Percentiles rank a stretch among this genome's conserved stretches.
phyloP scores from a whole-genome alignment of 2,888 invertebrate species.

The Ceramica pisi region DNA sequence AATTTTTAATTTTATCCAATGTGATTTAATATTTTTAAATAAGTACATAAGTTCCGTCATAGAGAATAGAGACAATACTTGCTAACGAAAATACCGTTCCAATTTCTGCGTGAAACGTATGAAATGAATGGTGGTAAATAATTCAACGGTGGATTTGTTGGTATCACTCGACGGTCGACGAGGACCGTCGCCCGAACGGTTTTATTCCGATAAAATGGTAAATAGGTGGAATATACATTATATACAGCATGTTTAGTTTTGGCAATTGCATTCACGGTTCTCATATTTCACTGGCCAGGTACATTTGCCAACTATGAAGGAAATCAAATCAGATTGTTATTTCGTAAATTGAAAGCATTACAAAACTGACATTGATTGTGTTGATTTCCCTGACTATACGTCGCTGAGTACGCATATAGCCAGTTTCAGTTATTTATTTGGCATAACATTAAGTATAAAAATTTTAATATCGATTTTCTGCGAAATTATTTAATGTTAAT shows the following conservation, averaged over 20 bases:
- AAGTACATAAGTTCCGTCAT: background rate
- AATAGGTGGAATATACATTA: constrained; percentile 4
- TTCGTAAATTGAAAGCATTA: background rate
- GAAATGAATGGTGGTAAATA: constrained; percentile 62
- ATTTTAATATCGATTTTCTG: background rate
- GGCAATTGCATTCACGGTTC: background rate
- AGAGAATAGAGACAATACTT: background rate
- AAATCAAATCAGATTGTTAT: background rate
- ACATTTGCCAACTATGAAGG: background rate
- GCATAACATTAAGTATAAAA: background rate
- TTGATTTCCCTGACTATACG: background rate
- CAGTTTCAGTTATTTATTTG: background rate
- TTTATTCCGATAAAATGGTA: constrained; percentile 53
- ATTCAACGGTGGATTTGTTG: constrained; percentile 62
- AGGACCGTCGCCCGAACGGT: constrained; percentile 56
- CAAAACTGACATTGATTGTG: background rate
- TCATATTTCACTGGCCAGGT: background rate
- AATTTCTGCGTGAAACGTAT: constrained; percentile 55
- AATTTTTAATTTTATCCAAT: background rate
- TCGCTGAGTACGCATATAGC: background rate
- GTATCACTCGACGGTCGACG: constrained; percentile 13
- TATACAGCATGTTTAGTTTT: background rate
- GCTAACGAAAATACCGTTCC: constrained; percentile 32
- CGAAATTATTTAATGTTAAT: background rate
- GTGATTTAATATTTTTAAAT: constrained; percentile 6